phyloP scores from a whole-genome alignment of 2,113 vertebrate species.

The Gracilinanus agilis region DNA sequence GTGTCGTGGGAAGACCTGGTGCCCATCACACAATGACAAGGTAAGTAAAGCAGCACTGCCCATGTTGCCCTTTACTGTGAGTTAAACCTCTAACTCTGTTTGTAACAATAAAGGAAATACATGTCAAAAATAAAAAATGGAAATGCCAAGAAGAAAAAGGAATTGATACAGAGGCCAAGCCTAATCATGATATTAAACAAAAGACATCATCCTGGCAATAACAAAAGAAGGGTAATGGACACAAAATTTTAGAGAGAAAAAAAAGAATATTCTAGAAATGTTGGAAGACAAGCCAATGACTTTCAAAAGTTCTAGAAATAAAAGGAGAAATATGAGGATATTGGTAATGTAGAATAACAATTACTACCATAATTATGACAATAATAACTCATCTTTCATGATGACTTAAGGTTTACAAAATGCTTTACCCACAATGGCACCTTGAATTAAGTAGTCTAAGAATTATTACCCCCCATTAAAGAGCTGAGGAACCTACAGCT shows the following conservation, averaged over 20 bases:
- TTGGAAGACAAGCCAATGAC: no score
- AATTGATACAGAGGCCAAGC: not conserved
- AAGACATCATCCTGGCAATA: not conserved
- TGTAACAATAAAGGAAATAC: not conserved
- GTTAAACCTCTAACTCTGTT: not conserved
- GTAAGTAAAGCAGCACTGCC: not conserved
- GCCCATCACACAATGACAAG: not conserved
- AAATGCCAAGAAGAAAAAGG: not conserved
- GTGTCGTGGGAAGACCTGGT: no score
- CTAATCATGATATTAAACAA: not conserved
- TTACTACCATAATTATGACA: no score
- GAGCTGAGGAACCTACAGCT: not conserved
- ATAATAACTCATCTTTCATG: no score
- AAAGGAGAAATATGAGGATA: no score
- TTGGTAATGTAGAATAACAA: no score
- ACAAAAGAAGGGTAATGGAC: not conserved
- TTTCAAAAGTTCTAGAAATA: no score
- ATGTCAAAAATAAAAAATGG: not conserved
- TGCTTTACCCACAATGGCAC: no score
- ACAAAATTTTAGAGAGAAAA: not conserved
- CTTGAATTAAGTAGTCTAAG: no score
- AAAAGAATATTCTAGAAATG: no score
- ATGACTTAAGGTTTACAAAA: no score
- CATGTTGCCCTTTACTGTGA: not conserved
- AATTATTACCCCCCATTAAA: not conserved